Base-by-base conservation (phyloP, 2,797 vertebrate species). In the Loris lydekkerianus region DNA sequence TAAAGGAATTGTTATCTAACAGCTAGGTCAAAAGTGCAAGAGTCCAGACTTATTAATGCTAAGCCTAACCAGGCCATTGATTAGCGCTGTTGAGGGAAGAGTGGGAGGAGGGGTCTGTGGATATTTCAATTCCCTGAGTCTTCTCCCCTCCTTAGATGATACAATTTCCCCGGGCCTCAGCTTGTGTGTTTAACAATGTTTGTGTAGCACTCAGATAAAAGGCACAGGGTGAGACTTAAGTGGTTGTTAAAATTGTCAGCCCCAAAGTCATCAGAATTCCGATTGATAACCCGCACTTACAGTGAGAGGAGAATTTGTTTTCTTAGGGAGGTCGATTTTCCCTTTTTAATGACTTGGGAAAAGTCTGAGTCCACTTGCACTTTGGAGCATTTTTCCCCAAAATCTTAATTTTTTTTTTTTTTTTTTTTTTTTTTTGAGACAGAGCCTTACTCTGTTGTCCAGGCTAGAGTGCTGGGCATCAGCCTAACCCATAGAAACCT, bases 21-120 rank as follows among this genome's bases (percentile, higher is more conserved):
- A 84, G 86, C 70, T 81, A 13, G 97, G 97, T 97, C 97, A 97
- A 97, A 98, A 97, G 97, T 97, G 95, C 94, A 97, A 85, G 95
- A 97, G 97, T 95, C 95, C 96, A 95, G 97, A 93, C 93, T 72
- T 97, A 97, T 98, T 97, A 97, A 97, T 97, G 86, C 86, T 97
- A 94, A 98, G 96, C 91, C 89, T 53, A 40, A 95, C 81, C 96
- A 89, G 92, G 81, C 84, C 94, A 97, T 96, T 86, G 96, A 97
- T 98, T 96, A 95, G 95, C 88, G 72, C 80, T 58, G 75, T 13
- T 60, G 86, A 40, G 76, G 93, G 86, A 37, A 34, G 82, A 65
- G 73, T 34, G 60, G 90, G 58, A 72, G 87, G 89, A 29, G 17
- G 49, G 43, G 60, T 18, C 77, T 10, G 2, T 9, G 34, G 27